Evolutionary conservation across 2,888 invertebrate species (phyloP).

Genomic region (Euproctis similis): DNA sequence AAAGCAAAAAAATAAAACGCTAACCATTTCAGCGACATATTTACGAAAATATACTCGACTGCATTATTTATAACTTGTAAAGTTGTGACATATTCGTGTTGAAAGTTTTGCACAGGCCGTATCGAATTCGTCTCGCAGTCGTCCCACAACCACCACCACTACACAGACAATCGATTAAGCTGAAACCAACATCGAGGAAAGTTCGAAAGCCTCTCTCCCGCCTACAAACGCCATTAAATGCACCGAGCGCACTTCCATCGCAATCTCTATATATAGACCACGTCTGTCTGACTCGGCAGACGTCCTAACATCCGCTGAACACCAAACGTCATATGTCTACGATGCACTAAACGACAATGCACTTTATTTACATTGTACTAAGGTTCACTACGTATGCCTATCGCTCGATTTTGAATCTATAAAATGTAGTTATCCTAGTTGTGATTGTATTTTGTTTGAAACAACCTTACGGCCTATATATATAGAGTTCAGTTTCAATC

Average conservation of each 20-base stretch:
- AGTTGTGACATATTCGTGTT: no score
- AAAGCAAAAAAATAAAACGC: no score
- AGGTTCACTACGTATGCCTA: slow-evolving; percentile 6
- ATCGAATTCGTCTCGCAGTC: slow-evolving; percentile 15
- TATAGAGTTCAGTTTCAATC: slow-evolving; percentile 31
- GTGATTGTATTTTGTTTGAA: slow-evolving; percentile 13
- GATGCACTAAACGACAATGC: slow-evolving; percentile 11
- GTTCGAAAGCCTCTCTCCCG: slow-evolving; percentile 27
- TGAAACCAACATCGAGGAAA: slow-evolving; percentile 26
- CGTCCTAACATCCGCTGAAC: slow-evolving; percentile 35
- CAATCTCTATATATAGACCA: slow-evolving; percentile 64
- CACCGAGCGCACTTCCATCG: slow-evolving; percentile 38
- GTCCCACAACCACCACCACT: slow-evolving; percentile 27
- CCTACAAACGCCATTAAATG: slow-evolving; percentile 37
- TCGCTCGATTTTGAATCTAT: slow-evolving; percentile 15
- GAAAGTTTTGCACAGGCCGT: no score
- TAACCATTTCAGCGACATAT: no score
- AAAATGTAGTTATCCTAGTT: slow-evolving; percentile 23
- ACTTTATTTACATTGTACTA: slow-evolving; percentile 13
- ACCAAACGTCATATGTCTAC: slow-evolving; percentile 27
- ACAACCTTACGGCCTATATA: slow-evolving; percentile 18
- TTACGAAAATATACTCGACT: no score
- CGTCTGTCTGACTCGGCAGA: slow-evolving; percentile 65
- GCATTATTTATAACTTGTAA: no score
- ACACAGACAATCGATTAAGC: slow-evolving; percentile 38